Evolutionary conservation across 2,113 vertebrate genomes (phyloP).

Genomic region (Nyctereutes procyonoides): DNA sequence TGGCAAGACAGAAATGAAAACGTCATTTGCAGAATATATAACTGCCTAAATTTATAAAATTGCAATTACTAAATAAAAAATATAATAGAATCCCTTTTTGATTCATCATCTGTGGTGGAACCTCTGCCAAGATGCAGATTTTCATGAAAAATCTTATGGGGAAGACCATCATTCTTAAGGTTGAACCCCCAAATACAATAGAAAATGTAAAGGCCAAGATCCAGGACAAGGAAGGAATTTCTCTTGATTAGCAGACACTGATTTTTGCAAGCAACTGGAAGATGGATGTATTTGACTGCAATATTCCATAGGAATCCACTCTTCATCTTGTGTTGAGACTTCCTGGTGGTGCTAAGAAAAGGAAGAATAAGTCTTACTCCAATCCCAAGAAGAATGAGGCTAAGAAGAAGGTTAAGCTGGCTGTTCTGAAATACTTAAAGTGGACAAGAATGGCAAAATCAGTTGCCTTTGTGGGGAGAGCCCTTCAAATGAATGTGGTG

Average conservation of each 20-base stretch:
- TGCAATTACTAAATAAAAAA: not conserved
- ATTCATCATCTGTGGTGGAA: not conserved
- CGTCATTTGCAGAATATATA: not conserved
- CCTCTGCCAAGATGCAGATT: not conserved
- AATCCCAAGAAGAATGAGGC: not conserved
- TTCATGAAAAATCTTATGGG: not conserved
- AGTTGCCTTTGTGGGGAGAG: not conserved
- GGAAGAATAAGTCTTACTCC: not conserved
- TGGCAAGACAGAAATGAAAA: not conserved
- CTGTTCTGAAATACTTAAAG: not conserved
- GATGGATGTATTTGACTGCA: not conserved
- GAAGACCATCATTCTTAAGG: not conserved
- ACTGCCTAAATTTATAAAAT: not conserved
- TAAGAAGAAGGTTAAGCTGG: not conserved
- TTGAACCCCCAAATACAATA: not conserved
- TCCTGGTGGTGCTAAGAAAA: not conserved
- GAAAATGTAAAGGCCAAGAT: not conserved
- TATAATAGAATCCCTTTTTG: not conserved
- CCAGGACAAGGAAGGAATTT: not conserved
- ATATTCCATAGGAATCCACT: not conserved
- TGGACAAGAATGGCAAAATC: not conserved
- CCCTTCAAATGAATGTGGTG: not conserved
- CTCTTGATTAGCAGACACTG: not conserved
- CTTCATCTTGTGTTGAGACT: not conserved
- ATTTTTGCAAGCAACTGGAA: not conserved